Evolutionary conservation across 2,797 vertebrate genomes (phyloP), one percentile per base, ranked within the genome.

Genomic region (Amblyopsis hoosieri): DNA sequence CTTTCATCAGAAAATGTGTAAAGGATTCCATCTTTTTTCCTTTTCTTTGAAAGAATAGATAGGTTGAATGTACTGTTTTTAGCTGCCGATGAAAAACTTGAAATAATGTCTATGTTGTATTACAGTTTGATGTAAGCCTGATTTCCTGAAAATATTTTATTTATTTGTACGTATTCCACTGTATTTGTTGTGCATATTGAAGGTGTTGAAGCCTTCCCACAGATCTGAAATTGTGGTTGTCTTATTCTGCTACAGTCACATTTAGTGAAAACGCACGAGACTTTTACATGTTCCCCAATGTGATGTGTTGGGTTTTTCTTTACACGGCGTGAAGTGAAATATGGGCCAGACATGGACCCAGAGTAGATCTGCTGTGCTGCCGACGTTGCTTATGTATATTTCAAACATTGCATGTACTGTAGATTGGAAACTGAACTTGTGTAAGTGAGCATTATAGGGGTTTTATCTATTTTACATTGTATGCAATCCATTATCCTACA

Each of bases 241-340:
- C 53, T 80, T 45, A 49, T 60, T 66, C 11, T 64, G 17, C 66
- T 60, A 7, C 57, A 42, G 66, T 0, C 3, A 8, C 47, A 46
- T 62, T 60, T 64, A 51, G 37, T 49, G 61, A 59, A 60, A 15
- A 53, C 33, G 50, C 65, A 42, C 10, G 54, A 70, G 67, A 67
- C 62, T 76, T 81, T 80, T 52, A 67, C 67, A 8, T 64, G 64
- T 62, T 75, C 60, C 78, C 72, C 64, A 81, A 84, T 87, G 80
- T 85, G 69, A 56, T 48, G 29, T 29, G 23, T 29, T 29, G 23
- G 23, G 3, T 23, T 62, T 75, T 79, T 66, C 31, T 53, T 23
- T 49, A 49, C 23, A 13, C 57, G 47, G 29, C 3, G 23, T 29
- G 23, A 29, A 29, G 81, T 69, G 65, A 65, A 52, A 60, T 62